Base-by-base conservation (phyloP, 2,888 invertebrate species). In the Limnephilus marmoratus region DNA sequence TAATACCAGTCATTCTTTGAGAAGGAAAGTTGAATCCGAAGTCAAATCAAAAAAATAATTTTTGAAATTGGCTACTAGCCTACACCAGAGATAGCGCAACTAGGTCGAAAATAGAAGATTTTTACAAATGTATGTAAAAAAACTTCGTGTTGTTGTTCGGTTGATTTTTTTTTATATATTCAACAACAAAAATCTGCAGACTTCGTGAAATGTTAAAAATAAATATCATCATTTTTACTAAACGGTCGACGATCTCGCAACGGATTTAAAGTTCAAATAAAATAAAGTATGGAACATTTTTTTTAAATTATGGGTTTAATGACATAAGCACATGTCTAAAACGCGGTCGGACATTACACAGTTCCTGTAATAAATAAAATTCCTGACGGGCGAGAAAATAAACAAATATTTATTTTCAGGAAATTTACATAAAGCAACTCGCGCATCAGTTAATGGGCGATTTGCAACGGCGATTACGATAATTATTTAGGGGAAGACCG, bases 361-460 rank as follows among this genome's bases (percentile, higher is more conserved):
- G 37, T 37, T 37, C 83, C 83, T 18, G 24, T 45, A 86, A 45
- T 86, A 86, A 83, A 83, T 83, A 37, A 83, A 83, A 24, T 24
- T 37, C 37, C 37, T 34, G 31, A 34, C 24, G 34, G 83, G 24
- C n/a, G n/a, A 86, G 68, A 91, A 91, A 82, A 89, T 83, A 92
- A 90, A 91, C 91, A 91, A 93, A 93, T 92, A 93, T 93, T 93
- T 90, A 92, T 91, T 91, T 93, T 92, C 82, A 90, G 81, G 49
- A 91, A 93, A 92, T 93, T 93, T 91, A 91, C 93, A 93, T 93
- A 93, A 93, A 87, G 88, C 93, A 91, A 92, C 90, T 91, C 91
- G 90, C 92, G 92, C 88, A 68, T 93, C 93, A 92, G 91, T 93
- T 93, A 93, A 93, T 93, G 87, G 86, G 87, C 91, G 93, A 93